Percentiles rank a stretch among this genome's conserved stretches.
These are phyloP conservation scores for Hedychridium roseum DNA, from an alignment of 2,888 invertebrate species.

Conservation along the genomic window DNA sequence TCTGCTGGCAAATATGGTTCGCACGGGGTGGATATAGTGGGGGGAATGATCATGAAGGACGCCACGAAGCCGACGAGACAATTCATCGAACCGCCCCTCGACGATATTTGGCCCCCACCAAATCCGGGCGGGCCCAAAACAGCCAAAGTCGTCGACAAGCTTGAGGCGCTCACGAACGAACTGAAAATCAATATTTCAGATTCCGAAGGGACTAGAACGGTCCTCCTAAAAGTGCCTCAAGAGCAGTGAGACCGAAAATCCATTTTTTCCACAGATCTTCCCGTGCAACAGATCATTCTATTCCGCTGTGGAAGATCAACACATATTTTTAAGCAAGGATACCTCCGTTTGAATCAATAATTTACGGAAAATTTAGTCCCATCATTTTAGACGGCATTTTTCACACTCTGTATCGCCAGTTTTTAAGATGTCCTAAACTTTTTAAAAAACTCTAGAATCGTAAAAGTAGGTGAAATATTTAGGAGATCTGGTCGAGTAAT, in stretches of 20 bases:
- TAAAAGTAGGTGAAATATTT: no score
- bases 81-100: slow-evolving; percentile 69
- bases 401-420: background rate
- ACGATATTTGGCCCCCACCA: slow-evolving; percentile 70
- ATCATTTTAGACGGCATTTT: background rate
- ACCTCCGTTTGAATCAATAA: background rate
- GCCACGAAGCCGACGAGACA: slow-evolving; percentile 42
- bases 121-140: slow-evolving; percentile 44
- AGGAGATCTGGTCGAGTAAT: no score
- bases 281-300: background rate
- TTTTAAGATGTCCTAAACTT: no score
- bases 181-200: slow-evolving; percentile 60
- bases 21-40: slow-evolving; percentile 41
- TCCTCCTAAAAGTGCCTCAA: slow-evolving; percentile 56
- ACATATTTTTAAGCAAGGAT: background rate
- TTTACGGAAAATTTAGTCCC: background rate
- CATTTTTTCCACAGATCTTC: background rate
- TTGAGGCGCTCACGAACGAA: slow-evolving; percentile 54
- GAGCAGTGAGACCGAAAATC: slow-evolving; percentile 37
- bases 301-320: background rate
- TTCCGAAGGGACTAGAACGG: slow-evolving; percentile 55
- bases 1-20: slow-evolving; percentile 34
- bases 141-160: slow-evolving; percentile 44
- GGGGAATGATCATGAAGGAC: slow-evolving; percentile 29
- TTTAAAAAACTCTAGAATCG: no score